Evolutionary conservation across 2,888 invertebrate species (phyloP).

Genomic region (Oeneis ivallda): DNA sequence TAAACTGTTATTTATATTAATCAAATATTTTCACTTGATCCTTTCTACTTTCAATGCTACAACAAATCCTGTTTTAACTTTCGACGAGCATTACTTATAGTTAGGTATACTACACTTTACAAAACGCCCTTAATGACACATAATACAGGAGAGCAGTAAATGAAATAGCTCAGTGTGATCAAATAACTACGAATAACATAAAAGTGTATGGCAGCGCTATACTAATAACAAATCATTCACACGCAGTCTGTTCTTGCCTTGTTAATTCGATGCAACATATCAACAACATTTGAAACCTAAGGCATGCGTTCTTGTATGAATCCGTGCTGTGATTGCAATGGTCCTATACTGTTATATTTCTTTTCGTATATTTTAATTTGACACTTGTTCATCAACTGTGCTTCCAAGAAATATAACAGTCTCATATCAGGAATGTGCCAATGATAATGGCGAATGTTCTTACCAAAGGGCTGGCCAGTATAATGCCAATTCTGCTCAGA

Average conservation of each 20-base stretch:
- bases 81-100: background rate
- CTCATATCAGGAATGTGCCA: slow-evolving; percentile 72
- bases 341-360: slow-evolving; percentile 47
- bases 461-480: slow-evolving; percentile 98
- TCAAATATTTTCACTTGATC: background rate
- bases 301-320: slow-evolving; percentile 47
- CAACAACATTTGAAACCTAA: slow-evolving; percentile 34
- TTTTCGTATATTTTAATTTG: slow-evolving; percentile 34
- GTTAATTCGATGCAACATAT: slow-evolving; percentile 20
- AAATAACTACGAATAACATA: slow-evolving; percentile 23
- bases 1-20: background rate
- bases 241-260: slow-evolving; percentile 2
- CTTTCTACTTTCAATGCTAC: background rate
- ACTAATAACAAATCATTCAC: slow-evolving; percentile 20
- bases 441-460: slow-evolving; percentile 82
- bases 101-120: background rate
- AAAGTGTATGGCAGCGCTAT: slow-evolving; percentile 29
- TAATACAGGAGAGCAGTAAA: slow-evolving; percentile 11
- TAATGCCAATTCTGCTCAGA: slow-evolving; percentile 97
- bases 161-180: slow-evolving; percentile 21
- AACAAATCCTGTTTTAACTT: background rate
- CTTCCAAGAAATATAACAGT: slow-evolving; percentile 63
- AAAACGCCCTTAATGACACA: slow-evolving; percentile 3
- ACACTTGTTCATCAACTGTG: background rate
- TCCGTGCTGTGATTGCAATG: slow-evolving; percentile 49